A percentile compares a stretch with the other conserved stretches of the same genome.
phyloP scores from a whole-genome alignment of 2,888 invertebrate genomes.

The Polyploca ridens region DNA sequence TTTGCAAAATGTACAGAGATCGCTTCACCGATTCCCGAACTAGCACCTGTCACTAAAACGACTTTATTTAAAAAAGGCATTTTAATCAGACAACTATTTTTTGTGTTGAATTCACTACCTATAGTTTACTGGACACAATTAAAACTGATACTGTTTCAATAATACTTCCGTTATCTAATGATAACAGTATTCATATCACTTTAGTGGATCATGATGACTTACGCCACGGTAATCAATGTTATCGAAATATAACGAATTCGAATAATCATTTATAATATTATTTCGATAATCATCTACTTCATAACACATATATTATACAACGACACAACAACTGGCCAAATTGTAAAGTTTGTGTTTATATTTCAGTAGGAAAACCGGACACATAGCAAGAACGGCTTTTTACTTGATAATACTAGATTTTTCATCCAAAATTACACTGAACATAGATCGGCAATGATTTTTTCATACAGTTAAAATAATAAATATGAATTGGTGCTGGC shows the following conservation, averaged over 20 bases:
- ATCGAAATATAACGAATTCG: not conserved
- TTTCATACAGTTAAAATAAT: too few species aligned
- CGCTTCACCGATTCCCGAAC: conserved; percentile 54
- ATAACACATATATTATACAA: too few species aligned
- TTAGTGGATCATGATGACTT: not conserved
- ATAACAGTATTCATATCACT: not conserved
- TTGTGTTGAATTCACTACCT: conserved; percentile 15
- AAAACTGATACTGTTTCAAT: not conserved
- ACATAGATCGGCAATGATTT: too few species aligned
- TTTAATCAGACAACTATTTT: conserved; percentile 2
- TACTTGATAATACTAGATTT: too few species aligned
- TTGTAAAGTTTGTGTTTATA: too few species aligned
- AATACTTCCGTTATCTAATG: not conserved
- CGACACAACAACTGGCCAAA: too few species aligned
- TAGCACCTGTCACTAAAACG: conserved; percentile 52
- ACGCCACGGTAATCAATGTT: not conserved
- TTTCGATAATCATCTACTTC: too few species aligned
- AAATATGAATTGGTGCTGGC: not conserved
- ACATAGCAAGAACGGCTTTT: too few species aligned
- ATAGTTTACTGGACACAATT: conserved; percentile 25
- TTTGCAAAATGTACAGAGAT: conserved; percentile 51
- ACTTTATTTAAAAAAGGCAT: conserved; percentile 56
- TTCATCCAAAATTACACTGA: too few species aligned
- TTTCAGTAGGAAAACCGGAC: too few species aligned
- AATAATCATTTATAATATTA: too few species aligned